Base-by-base conservation (phyloP, 2,888 invertebrate species). In the Cerastis leucographa region DNA sequence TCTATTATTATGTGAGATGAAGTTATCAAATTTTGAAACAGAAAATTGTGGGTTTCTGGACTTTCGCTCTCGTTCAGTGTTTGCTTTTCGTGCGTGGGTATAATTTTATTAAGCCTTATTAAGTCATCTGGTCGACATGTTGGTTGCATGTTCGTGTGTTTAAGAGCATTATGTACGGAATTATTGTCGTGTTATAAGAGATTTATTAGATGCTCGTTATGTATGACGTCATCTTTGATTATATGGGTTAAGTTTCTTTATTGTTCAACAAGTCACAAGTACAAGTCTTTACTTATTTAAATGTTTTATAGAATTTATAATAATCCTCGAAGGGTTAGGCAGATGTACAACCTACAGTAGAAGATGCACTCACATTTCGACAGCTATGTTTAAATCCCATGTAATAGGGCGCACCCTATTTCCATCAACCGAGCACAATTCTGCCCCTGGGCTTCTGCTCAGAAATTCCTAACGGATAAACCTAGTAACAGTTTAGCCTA, bases 1-100 rank as follows among this genome's bases (percentile, higher is more conserved):
- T 89, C 93, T 94, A 92, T 96, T 88, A 95, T 96, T 96, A 96
- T 80, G 83, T 79, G 90, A 92, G 94, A 96, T 96, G 94, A 94
- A 96, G 96, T 94, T 94, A 95, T 96, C 94, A 94, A 93, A 93
- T 91, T 93, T 89, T 91, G 91, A 91, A 93, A 92, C 90, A 89
- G 90, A 89, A 95, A 95, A 95, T 95, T 94, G 92, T 88, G 81
- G 93, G 93, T 84, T 89, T 88, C 89, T 85, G 80, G 78, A 90
- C 91, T 94, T 92, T 94, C 93, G 91, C 92, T 94, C 92, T 93
- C 91, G 86, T 64, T 64, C 85, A 77, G 85, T 95, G 93, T 95
- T 95, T 95, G 92, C 93, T 92, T 94, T 94, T 90, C 91, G 90
- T 90, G 89, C 29, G 61, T 86, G 87, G 89, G 89, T 90, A 90